A percentile compares a stretch with the other conserved stretches of the same genome.
These are phyloP conservation scores for Trachops cirrhosus DNA, from an alignment of 2,797 vertebrate genomes.

Conservation along the genomic window DNA sequence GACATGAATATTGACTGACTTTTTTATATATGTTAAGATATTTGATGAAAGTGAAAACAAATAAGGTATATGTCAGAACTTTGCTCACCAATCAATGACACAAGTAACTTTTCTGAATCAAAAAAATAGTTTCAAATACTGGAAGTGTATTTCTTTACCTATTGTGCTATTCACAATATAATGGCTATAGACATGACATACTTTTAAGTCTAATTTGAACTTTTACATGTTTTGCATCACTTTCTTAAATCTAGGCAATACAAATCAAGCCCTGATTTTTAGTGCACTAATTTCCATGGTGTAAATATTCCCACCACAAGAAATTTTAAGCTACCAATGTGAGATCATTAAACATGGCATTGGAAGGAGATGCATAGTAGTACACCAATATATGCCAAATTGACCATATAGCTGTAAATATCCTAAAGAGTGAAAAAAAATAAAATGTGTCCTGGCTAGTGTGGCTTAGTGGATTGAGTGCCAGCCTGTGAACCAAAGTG, in stretches of 20 bases:
- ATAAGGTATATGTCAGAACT: background rate
- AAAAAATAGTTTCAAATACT: slow-evolving; percentile 3
- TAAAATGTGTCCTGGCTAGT: background rate
- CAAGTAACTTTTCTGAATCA: background rate
- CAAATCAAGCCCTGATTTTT: background rate
- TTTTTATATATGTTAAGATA: background rate
- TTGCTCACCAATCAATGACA: background rate
- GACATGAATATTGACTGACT: background rate
- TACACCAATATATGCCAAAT: background rate
- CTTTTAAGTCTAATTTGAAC: background rate
- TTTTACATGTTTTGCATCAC: background rate
- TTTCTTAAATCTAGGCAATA: background rate
- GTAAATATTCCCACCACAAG: background rate
- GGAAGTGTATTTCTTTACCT: background rate
- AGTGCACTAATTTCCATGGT: background rate
- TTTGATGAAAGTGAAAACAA: background rate
- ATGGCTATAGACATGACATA: background rate
- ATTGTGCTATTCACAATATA: background rate
- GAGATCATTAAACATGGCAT: background rate
- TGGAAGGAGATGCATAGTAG: background rate
- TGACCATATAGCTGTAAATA: background rate
- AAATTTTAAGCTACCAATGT: background rate
- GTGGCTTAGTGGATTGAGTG: too few relatives aligned
- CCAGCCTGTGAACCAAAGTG: too few relatives aligned
- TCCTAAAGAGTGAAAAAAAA: background rate